Evolutionary conservation across 2,797 vertebrate genomes (phyloP).

Genomic region (Hippocampus kuda): DNA sequence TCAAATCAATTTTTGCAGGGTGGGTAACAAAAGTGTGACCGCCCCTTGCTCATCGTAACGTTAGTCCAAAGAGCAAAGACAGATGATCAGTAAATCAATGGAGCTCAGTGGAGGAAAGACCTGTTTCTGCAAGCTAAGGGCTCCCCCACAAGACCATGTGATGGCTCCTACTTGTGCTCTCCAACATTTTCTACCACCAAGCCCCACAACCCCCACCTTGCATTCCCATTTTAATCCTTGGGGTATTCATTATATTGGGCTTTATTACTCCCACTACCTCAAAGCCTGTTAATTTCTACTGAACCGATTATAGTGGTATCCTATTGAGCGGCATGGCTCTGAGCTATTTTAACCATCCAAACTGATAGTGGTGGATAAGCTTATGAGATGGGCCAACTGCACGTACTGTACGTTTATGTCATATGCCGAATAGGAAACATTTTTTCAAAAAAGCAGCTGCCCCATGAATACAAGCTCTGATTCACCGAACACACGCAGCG

Average conservation of each 20-base stretch:
- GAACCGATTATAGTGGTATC: conserved; percentile 16
- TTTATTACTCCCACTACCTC: conserved; percentile 17
- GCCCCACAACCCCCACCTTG: conserved; percentile 1
- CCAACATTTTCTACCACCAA: conserved; percentile 21
- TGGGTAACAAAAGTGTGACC: conserved; percentile 7
- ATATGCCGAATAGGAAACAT: neutral
- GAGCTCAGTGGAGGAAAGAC: conserved; percentile 42
- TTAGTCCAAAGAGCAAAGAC: conserved; percentile 28
- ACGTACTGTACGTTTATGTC: neutral
- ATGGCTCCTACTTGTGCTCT: conserved; percentile 47
- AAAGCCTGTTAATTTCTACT: conserved; percentile 22
- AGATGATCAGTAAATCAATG: conserved; percentile 46
- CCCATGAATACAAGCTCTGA: neutral
- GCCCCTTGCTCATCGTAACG: conserved; percentile 18
- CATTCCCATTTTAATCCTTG: neutral
- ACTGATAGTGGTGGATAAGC: conserved; percentile 10
- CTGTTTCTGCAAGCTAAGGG: conserved; percentile 56
- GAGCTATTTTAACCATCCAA: conserved; percentile 2
- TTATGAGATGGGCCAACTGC: conserved; percentile 4
- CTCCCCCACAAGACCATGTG: conserved; percentile 32
- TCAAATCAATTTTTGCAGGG: neutral
- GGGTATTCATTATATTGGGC: conserved; percentile 19
- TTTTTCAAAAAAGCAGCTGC: conserved; percentile 1
- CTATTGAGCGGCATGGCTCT: conserved; percentile 11
- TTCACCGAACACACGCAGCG: neutral